phyloP scores from a whole-genome alignment of 2,888 invertebrate genomes.

The Beris chalybata region DNA sequence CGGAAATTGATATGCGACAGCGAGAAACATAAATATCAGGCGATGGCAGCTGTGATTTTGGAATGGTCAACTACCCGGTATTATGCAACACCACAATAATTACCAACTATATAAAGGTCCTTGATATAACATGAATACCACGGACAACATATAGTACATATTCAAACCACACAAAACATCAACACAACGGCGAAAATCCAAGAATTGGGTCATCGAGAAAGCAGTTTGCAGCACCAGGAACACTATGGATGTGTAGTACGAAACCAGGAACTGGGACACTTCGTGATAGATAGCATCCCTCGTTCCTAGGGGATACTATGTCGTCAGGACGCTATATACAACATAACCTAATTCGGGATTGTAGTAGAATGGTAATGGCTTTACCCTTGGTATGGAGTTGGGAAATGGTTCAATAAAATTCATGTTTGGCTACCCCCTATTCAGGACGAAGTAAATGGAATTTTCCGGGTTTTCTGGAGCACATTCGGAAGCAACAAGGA shows the following conservation, averaged over 20 bases:
- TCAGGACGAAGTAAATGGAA: constrained; percentile 8
- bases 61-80: too few species aligned
- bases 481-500: constrained; percentile 4
- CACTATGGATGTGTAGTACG: neutral
- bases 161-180: too few species aligned
- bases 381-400: neutral
- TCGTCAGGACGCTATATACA: constrained; percentile 1
- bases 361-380: constrained; percentile 11
- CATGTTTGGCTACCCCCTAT: constrained; percentile 11
- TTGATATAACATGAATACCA: too few species aligned
- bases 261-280: neutral
- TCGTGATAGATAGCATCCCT: neutral
- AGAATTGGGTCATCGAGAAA: constrained; percentile 7
- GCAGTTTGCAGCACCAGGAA: neutral
- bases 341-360: constrained; percentile 20
- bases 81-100: too few species aligned
- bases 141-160: too few species aligned
- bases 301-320: constrained; percentile 4
- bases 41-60: too few species aligned
- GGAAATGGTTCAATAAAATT: constrained; percentile 10
- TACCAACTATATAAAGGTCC: too few species aligned
- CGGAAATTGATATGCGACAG: too few species aligned
- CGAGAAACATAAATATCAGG: too few species aligned
- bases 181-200: neutral
- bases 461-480: neutral